Base-by-base conservation (phyloP, 2,888 invertebrate genomes). In the Mesorhabditis sp. region DNA sequence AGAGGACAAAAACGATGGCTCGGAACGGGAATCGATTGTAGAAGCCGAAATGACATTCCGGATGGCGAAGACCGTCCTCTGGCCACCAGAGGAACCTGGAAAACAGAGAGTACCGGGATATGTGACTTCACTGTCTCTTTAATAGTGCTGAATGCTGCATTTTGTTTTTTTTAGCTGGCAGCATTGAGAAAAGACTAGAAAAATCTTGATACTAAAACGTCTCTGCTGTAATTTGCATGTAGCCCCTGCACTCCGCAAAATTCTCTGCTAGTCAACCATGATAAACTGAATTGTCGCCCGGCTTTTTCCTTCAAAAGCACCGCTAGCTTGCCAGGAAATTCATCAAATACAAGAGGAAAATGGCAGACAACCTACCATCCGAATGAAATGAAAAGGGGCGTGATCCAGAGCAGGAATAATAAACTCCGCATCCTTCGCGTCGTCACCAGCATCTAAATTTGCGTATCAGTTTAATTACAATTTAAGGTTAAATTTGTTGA, bases 1-100 rank as follows among this genome's bases (percentile, higher is more conserved):
- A 83, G n/a, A 76, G 76, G 4, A 80, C 63, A 74, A 83, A 83
- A 44, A 83, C 80, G 6, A 77, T 76, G 62, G 78, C 72, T 45
- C 79, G 73, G 71, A 83, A 83, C n/a, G 82, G 82, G 69, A 83
- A 78, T 43, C 77, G 71, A 65, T 77, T 77, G 74, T 83, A 83
- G 78, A 82, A 82, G n/a, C 68, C 70, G 68, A 79, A 76, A 10
- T 65, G 67, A 70, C 83, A 83, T 42, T 73, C 70, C 43, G 76
- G 74, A 13, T 79, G 74, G 4, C 79, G 74, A 10, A 82, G 76
- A 42, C 82, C 82, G 61, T 82, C 82, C 43, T 78, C 69, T 58
- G 77, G 76, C 41, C 76, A 70, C 4, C 74, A 74, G 50, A 80
- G 63, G 70, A 82, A 78, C 74, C 74, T 73, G 66, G 7, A 50